Evolutionary conservation across 23 tunicate genomes (phyloP).

Genomic region (Ascidia mentula): DNA sequence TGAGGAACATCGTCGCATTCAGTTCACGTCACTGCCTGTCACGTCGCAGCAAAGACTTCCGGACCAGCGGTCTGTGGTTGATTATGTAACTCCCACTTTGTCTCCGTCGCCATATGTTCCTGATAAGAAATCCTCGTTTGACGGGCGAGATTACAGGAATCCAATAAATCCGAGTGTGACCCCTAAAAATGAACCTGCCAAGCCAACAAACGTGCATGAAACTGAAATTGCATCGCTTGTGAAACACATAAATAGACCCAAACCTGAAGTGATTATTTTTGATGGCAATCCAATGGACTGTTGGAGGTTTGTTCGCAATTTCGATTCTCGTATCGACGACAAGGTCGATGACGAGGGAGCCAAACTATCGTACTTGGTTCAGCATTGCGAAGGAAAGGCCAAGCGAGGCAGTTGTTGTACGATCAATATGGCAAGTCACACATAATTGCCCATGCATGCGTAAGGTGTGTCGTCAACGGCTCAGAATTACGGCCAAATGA

Average conservation of each 20-base stretch:
- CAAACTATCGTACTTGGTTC: constrained; percentile 1
- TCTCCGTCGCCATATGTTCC: not conserved
- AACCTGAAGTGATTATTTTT: not conserved
- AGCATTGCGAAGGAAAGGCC: not conserved
- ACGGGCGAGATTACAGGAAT: not conserved
- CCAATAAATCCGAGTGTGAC: not conserved
- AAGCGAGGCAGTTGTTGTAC: not conserved
- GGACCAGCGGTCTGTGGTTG: constrained; percentile 13
- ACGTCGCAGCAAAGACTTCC: constrained; percentile 2
- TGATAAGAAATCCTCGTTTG: not conserved
- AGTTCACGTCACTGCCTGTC: constrained; percentile 2
- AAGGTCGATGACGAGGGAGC: constrained; percentile 5
- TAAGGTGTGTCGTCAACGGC: constrained; percentile 8
- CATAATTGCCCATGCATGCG: constrained; percentile 1
- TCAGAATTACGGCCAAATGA: not conserved
- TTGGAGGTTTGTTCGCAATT: constrained; percentile 2
- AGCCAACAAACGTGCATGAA: not conserved
- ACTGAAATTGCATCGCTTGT: constrained; percentile 6
- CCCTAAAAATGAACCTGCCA: not conserved
- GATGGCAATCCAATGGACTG: not conserved
- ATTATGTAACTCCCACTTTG: not conserved
- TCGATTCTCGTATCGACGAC: not conserved
- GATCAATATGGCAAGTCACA: constrained; percentile 3
- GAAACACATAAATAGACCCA: not conserved
- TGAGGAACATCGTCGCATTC: constrained; percentile 3